Percentiles rank a stretch among this genome's conserved stretches.
Conservation (phyloP, 2,113 vertebrate genomes). For the Cynocephalus volans region DNA sequence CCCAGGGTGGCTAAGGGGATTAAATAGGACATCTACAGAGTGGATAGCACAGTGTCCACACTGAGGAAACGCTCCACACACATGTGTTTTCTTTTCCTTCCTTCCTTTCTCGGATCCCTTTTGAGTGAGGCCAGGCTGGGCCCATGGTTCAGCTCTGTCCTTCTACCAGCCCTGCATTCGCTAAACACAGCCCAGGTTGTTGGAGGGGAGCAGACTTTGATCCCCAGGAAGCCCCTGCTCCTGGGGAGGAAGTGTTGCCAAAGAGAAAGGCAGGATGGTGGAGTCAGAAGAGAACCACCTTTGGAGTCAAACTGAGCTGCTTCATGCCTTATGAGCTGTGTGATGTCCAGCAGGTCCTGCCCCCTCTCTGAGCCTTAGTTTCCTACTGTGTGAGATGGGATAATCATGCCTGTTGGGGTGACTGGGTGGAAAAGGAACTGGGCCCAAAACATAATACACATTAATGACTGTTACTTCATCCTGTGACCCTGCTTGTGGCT, state of each 20-base stretch:
- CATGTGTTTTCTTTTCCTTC: neutral
- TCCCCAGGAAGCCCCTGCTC: neutral
- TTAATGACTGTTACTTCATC: neutral
- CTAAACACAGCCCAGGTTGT: too few relatives aligned
- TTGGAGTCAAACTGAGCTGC: neutral
- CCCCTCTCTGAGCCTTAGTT: neutral
- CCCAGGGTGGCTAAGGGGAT: neutral
- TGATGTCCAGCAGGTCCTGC: neutral
- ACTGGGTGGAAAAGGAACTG: neutral
- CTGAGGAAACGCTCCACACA: rapidly evolving
- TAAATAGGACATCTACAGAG: neutral
- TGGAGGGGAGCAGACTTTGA: neutral
- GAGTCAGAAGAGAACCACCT: neutral
- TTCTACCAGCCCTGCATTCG: neutral
- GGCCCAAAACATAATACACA: neutral
- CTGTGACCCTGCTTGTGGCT: neutral
- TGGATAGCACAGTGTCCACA: rapidly evolving
- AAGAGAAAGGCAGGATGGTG: neutral
- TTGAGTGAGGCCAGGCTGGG: neutral
- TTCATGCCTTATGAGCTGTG: neutral
- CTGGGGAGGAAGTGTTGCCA: neutral
- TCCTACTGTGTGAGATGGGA: neutral
- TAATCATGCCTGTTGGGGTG: neutral
- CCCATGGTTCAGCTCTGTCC: rapidly evolving
- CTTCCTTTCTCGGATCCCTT: neutral